Base-by-base conservation (phyloP, 2,888 invertebrate species). In the Dichetophora obliterata region DNA sequence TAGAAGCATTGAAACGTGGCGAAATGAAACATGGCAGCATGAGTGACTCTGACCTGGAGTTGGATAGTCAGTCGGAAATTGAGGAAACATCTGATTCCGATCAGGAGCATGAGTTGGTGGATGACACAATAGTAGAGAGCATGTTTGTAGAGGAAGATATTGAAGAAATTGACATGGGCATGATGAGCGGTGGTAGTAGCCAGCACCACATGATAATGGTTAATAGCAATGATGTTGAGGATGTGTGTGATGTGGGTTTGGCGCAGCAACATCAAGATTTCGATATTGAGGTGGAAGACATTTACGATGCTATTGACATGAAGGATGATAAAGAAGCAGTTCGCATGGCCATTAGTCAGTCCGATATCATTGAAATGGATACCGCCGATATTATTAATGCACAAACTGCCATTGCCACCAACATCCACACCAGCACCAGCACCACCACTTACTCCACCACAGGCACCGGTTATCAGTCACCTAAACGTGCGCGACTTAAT, bases 1-100 rank as follows among this genome's bases (percentile, higher is more conserved):
- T 97, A 83, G 96, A 96, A 85, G 91, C 94, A 0, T 86, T 97
- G 57, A 96, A 97, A 87, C 91, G 95, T 2, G 96, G 97, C 1
- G 96, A 96, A 89, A 93, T 97, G 93, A 96, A 96, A 86, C 95
- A 96, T 88, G 93, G 92, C 9, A 91, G 91, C 83, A 91, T 90
- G 1, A 91, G 91, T 61, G 92, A 92, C 59, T 91, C 92, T 27
- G 93, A 94, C 70, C 94, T 93, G 61, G 85, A 90, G 76, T 80
- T 88, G 71, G 90, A 90, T 68, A 87, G 86, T n/a, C 89, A 88
- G 66, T 89, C 89, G 5, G 91, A 91, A 80, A 86, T 88, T 2
- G 91, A 90, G 73, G 90, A 90, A 78, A 86, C 88, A 0, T 89
- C 88, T 24, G 92, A 93, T 80, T 88, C 91, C n/a, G 92, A 92